Evolutionary conservation across 53 echinoderm and acorn worm genomes (phyloP).

Genomic region (Actinopyga echinites): DNA sequence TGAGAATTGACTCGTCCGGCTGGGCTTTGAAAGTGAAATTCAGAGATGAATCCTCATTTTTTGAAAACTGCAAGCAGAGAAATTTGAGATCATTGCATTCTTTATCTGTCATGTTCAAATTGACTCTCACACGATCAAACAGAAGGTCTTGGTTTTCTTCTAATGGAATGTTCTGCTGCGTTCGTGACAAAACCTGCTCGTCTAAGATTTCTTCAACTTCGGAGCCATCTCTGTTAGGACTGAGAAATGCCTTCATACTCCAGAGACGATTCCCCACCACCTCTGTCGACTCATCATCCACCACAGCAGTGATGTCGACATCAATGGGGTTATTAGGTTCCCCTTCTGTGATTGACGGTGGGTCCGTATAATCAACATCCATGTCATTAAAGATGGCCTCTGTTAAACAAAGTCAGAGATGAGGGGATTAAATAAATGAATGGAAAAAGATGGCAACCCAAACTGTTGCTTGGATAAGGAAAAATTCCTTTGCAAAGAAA

Average conservation of each 20-base stretch:
- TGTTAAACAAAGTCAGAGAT: not conserved
- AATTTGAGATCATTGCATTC: constrained; percentile 63
- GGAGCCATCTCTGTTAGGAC: constrained; percentile 53
- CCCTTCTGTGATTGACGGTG: constrained; percentile 41
- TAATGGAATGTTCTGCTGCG: constrained; percentile 52
- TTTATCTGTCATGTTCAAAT: constrained; percentile 73
- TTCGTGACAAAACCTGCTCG: constrained; percentile 43
- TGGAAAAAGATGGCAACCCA: not conserved
- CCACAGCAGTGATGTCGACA: constrained; percentile 59
- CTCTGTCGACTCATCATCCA: constrained; percentile 67
- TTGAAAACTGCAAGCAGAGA: constrained; percentile 74
- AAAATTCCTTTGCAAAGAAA: not conserved
- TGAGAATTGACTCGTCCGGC: constrained; percentile 66
- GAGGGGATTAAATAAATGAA: not conserved
- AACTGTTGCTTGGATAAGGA: not conserved
- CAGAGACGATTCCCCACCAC: constrained; percentile 62
- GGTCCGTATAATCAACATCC: constrained; percentile 18
- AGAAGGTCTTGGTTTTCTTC: constrained; percentile 63
- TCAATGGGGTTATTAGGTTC: constrained; percentile 68
- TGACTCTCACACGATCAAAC: constrained; percentile 60
- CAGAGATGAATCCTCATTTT: constrained; percentile 73
- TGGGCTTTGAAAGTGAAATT: constrained; percentile 68
- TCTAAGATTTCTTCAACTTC: constrained; percentile 20
- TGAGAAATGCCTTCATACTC: constrained; percentile 60
- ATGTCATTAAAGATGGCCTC: constrained; percentile 32